Percentiles rank a stretch among this genome's conserved stretches.
Conservation (phyloP, 2,797 vertebrate genomes). For the Pristis pectinata region DNA sequence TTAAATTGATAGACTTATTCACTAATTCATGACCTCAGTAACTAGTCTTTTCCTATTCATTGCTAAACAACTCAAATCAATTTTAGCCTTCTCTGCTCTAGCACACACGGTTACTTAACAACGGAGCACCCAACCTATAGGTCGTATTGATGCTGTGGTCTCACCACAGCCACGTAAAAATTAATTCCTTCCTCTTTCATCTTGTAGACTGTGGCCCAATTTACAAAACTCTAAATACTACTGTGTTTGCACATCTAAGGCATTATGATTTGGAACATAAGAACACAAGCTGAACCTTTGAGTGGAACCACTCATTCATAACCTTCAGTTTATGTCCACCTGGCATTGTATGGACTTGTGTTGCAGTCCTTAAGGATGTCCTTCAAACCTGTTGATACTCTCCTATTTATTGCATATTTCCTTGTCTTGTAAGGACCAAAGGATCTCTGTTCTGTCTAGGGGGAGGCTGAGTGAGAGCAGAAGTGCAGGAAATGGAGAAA, state of each 20-base stretch:
- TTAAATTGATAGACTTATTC: not conserved
- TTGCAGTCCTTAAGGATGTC: too few relatives aligned
- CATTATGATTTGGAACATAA: too few relatives aligned
- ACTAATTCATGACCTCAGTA: not conserved
- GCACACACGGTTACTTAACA: not conserved
- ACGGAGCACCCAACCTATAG: not conserved
- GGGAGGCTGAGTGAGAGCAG: too few relatives aligned
- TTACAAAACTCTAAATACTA: not conserved
- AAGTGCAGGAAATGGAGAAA: too few relatives aligned
- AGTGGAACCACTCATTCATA: not conserved
- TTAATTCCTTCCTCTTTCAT: not conserved
- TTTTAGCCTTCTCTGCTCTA: not conserved
- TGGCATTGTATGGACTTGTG: too few relatives aligned
- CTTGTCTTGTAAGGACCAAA: too few relatives aligned
- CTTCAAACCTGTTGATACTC: too few relatives aligned
- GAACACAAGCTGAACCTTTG: not conserved
- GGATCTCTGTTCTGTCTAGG: too few relatives aligned
- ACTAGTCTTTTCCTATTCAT: too few relatives aligned
- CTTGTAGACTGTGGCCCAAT: not conserved
- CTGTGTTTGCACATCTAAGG: too few relatives aligned
- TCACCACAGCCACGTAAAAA: not conserved
- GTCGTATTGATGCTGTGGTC: not conserved
- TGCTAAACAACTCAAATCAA: not conserved
- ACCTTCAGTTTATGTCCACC: not conserved
- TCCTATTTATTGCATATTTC: too few relatives aligned